phyloP scores from a whole-genome alignment of 2,113 vertebrate genomes.

The Corythaeola cristata region DNA sequence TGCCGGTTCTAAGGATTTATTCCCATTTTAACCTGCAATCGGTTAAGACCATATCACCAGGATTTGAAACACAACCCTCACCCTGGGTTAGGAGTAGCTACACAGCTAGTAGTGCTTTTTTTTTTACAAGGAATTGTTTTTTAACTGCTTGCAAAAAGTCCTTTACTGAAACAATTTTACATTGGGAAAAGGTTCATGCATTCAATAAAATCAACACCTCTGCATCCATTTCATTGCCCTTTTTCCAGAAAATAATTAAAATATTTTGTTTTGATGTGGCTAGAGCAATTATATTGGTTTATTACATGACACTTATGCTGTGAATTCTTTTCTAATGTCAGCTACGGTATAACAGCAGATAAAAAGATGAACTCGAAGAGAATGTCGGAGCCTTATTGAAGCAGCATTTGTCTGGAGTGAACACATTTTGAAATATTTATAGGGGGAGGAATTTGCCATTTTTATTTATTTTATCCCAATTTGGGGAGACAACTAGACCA shows the following conservation, averaged over 20 bases:
- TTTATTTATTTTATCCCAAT: neutral
- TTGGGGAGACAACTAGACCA: neutral
- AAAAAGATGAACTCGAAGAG: neutral
- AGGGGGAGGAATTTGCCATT: neutral
- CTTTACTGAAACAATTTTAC: neutral
- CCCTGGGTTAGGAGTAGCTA: neutral
- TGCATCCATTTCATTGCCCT: neutral
- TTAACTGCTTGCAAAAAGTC: neutral
- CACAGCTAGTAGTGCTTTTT: neutral
- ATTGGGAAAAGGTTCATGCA: neutral
- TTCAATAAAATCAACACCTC: neutral
- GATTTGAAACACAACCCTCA: neutral
- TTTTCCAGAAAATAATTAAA: neutral
- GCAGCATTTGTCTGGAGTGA: neutral
- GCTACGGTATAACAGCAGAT: neutral
- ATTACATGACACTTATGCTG: neutral
- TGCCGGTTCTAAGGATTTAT: neutral
- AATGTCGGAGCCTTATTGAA: neutral
- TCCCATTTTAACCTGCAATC: neutral
- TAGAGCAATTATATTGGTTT: neutral
- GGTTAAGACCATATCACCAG: neutral
- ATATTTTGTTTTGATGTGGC: neutral
- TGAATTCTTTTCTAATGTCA: neutral
- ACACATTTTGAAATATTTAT: neutral
- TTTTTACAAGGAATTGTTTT: neutral